Base-by-base conservation (phyloP, 2,797 vertebrate species). In the Galaxias olidus region DNA sequence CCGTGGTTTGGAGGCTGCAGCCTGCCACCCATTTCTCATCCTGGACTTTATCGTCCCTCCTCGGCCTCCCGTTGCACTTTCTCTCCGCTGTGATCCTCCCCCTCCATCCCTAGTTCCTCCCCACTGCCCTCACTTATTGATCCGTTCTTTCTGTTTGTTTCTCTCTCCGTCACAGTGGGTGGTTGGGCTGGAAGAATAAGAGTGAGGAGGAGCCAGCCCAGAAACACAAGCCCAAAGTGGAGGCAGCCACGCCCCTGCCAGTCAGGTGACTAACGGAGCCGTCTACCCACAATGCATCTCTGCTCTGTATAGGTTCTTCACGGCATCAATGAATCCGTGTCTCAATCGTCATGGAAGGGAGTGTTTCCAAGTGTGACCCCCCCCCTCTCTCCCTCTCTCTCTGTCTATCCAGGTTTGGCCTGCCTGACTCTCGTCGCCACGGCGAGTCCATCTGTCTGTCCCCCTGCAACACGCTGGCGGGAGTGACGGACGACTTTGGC, bases 401-500 rank as follows among this genome's bases (percentile, higher is more conserved):
- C 30, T 14, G 40, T 66, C 60, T 56, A 62, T 9, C 8, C 66
- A 98, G 98, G 74, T 98, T 96, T 79, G 98, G 98, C 49, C 92
- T 99, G 73, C 98, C 98, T 0, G 98, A 99, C 89, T 98, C 98
- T 10, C 93, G 97, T 54, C 96, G 96, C 2, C 96, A 94, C 0
- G 97, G 97, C 4, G 97, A 98, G 73, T 93, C 94, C 47, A 94
- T 98, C 69, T 97, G 94, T 69, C 91, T 99, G 57, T 99, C 97
- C 40, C 97, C 96, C 0, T 99, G 97, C 87, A 97, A 94, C 87
- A 96, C 94, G 0, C 81, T 98, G 74, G 97, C 97, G 7, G 98
- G 95, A 14, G 95, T 97, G 62, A 99, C 96, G 0, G 98, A 99
- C 68, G 98, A 98, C 77, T 99, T 98, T 77, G 98, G 98, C 17